Evolutionary conservation across 2,888 invertebrate species (phyloP).

Genomic region (Epinotia nisella): DNA sequence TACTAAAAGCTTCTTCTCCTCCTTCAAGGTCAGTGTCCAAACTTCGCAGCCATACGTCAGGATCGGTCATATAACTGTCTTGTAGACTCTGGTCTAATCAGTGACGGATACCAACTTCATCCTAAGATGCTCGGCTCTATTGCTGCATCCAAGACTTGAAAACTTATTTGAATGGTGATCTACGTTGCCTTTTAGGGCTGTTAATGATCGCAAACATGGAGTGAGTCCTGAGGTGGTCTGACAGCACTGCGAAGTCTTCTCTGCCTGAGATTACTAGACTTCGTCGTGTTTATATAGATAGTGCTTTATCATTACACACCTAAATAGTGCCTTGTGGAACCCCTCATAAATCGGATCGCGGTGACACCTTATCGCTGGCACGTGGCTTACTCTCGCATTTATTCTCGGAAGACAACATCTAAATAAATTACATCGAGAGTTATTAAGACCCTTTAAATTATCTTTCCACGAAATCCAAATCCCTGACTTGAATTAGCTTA

Average conservation of each 20-base stretch:
- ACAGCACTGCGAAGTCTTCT: background rate
- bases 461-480: slow-evolving; percentile 26
- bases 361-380: slow-evolving; percentile 9
- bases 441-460: slow-evolving; percentile 1
- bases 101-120: background rate
- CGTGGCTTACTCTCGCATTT: slow-evolving; percentile 4
- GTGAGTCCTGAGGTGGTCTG: background rate
- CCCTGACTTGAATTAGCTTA: slow-evolving; percentile 13
- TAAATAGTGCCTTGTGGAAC: background rate
- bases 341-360: background rate
- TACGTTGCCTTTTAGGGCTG: background rate
- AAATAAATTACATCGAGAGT: slow-evolving; percentile 20
- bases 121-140: too few species aligned
- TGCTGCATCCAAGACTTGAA: too few species aligned
- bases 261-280: background rate
- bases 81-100: too few species aligned
- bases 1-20: too few species aligned
- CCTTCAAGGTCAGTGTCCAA: too few species aligned
- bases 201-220: background rate
- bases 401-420: slow-evolving; percentile 24
- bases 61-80: too few species aligned
- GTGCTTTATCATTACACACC: background rate
- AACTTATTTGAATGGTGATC: background rate
- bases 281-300: background rate
- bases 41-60: too few species aligned